phyloP scores from a whole-genome alignment of 2,888 invertebrate species.

The Heliconius ethilla region DNA sequence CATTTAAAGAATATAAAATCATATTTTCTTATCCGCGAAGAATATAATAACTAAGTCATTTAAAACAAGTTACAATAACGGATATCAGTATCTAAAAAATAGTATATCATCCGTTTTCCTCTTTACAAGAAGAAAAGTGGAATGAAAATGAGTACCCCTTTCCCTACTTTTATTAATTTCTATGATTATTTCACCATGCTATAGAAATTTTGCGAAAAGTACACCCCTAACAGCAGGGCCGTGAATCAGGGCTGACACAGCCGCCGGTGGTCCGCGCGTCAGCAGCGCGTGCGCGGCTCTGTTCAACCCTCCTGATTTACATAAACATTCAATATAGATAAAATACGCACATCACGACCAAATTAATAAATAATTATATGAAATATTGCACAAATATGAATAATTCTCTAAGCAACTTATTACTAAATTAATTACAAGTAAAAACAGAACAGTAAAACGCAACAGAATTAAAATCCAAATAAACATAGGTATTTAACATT shows the following conservation, averaged over 20 bases:
- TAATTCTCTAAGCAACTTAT: not conserved
- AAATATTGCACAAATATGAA: not conserved
- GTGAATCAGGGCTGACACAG: conserved; percentile 79
- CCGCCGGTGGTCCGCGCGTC: conserved; percentile 78
- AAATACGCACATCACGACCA: conserved; percentile 7
- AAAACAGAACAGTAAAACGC: too few relatives aligned
- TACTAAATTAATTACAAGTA: not conserved
- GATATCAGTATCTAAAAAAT: not conserved
- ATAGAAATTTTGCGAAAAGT: conserved; percentile 45
- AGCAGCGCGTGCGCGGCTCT: conserved; percentile 70
- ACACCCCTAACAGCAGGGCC: conserved; percentile 61
- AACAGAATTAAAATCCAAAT: too few relatives aligned
- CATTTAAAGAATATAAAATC: not conserved
- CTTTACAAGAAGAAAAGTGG: not conserved
- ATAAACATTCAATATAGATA: conserved; percentile 54
- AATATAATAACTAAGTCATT: not conserved
- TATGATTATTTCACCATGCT: not conserved
- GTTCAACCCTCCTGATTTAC: conserved; percentile 74
- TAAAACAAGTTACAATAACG: not conserved
- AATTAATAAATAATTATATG: conserved; percentile 6
- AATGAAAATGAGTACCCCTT: not conserved
- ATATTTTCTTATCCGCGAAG: not conserved
- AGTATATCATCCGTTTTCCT: not conserved
- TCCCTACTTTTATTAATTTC: not conserved
- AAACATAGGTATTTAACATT: conserved; percentile 15